Percentiles rank a stretch among this genome's conserved stretches.
These are phyloP conservation scores for Muscina levida DNA, from an alignment of 2,888 invertebrate species.

Conservation along the genomic window DNA sequence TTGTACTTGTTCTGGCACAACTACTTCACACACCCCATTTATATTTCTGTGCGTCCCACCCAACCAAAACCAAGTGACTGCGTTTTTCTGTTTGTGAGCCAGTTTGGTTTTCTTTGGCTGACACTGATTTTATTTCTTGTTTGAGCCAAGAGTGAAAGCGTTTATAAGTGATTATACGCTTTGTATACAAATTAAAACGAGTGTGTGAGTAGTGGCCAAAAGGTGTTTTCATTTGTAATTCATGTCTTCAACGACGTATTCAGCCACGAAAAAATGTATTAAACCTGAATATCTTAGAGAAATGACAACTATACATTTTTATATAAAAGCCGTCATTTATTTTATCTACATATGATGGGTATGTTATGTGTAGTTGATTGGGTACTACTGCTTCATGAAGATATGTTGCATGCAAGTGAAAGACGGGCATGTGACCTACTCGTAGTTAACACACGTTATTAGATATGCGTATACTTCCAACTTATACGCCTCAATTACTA, in stretches of 20 bases:
- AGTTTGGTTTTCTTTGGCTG: conserved; percentile 18
- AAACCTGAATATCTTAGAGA: conserved; percentile 23
- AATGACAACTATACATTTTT: neutral
- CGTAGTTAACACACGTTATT: conserved; percentile 1
- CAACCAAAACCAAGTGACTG: conserved; percentile 25
- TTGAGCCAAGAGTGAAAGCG: conserved; percentile 59
- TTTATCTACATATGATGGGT: neutral
- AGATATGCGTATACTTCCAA: neutral
- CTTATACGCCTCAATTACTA: conserved; percentile 38
- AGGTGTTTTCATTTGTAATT: conserved; percentile 23
- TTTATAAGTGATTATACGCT: conserved; percentile 53
- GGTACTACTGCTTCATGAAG: neutral
- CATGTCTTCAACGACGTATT: neutral
- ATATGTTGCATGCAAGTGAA: neutral
- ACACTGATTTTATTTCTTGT: conserved; percentile 54
- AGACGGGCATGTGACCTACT: conserved; percentile 11
- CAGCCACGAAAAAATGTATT: conserved; percentile 9
- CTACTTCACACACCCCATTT: neutral
- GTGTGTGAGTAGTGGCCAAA: conserved; percentile 41
- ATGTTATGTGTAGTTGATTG: neutral
- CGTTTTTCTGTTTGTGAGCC: neutral
- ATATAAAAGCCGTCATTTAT: neutral
- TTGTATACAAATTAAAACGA: conserved; percentile 50
- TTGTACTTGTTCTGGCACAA: conserved; percentile 14
- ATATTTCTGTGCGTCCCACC: neutral